A percentile compares a stretch with the other conserved stretches of the same genome.
Evolutionary conservation across 1,140 invertebrate genomes (phyloP).

Genomic region (Druon quercuslanigerum): DNA sequence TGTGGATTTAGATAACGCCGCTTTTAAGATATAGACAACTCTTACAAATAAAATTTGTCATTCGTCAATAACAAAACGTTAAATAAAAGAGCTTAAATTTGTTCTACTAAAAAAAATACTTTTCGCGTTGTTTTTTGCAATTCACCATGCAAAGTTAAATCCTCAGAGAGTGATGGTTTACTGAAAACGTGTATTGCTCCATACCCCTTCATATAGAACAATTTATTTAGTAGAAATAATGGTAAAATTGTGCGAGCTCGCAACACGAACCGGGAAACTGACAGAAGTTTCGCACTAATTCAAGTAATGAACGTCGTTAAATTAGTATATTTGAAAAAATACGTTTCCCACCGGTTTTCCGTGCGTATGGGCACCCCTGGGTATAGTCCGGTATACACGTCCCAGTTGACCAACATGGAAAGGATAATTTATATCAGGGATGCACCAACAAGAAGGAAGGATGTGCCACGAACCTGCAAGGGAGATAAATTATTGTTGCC

Average conservation of each 20-base stretch:
- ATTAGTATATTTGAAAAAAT: slow-evolving; percentile 24
- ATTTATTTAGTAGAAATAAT: slow-evolving; percentile 22
- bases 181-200: slow-evolving; percentile 24
- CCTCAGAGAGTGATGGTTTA: slow-evolving; percentile 20
- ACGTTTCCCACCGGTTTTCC: background rate
- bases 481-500: slow-evolving; percentile 20
- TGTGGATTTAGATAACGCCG: too few relatives aligned
- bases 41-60: too few relatives aligned
- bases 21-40: too few relatives aligned
- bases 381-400: background rate
- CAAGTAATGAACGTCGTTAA: slow-evolving; percentile 28
- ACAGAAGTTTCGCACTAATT: slow-evolving; percentile 10
- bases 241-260: background rate
- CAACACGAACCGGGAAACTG: background rate
- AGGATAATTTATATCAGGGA: slow-evolving; percentile 25
- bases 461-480: background rate
- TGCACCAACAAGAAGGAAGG: slow-evolving; percentile 8
- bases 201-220: background rate
- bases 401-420: background rate
- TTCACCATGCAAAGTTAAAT: slow-evolving; percentile 3
- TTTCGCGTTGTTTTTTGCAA: slow-evolving; percentile 2
- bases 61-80: background rate
- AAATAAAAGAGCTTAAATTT: slow-evolving; percentile 6
- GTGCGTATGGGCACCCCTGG: background rate
- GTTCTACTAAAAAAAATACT: background rate